A percentile compares a stretch with the other conserved stretches of the same genome.
Evolutionary conservation across 2,888 invertebrate genomes (phyloP).

Genomic region (Limenitis camilla): DNA sequence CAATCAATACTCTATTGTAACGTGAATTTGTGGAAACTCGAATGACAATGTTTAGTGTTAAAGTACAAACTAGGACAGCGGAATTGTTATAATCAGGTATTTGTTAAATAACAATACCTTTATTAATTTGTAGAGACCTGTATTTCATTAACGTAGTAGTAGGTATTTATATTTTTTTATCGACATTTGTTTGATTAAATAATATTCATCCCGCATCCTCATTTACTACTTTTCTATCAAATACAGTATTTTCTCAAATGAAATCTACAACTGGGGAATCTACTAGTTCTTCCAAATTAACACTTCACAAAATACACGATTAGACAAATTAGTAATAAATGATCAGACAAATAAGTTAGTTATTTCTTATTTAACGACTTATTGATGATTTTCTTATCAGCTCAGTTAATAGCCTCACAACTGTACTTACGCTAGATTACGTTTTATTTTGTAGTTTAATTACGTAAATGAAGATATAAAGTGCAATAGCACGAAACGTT

Average conservation of each 20-base stretch:
- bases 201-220: too few relatives aligned
- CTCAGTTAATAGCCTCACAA: background rate
- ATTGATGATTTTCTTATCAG: background rate
- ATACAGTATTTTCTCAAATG: too few relatives aligned
- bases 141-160: too few relatives aligned
- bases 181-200: too few relatives aligned
- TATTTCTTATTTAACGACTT: background rate
- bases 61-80: background rate
- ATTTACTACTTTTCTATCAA: too few relatives aligned
- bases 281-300: too few relatives aligned
- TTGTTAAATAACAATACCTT: too few relatives aligned
- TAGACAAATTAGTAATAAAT: too few relatives aligned
- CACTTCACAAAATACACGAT: too few relatives aligned
- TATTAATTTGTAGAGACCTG: too few relatives aligned
- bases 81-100: background rate
- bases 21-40: constrained; percentile 12
- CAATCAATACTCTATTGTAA: constrained; percentile 18
- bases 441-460: background rate
- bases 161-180: too few relatives aligned
- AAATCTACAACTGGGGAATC: too few relatives aligned
- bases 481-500: background rate
- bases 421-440: background rate
- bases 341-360: background rate
- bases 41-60: constrained; percentile 9
- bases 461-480: background rate